Percentiles rank a stretch among this genome's conserved stretches.
Conservation (phyloP, 2,113 vertebrate genomes). For the Platanista minor region DNA sequence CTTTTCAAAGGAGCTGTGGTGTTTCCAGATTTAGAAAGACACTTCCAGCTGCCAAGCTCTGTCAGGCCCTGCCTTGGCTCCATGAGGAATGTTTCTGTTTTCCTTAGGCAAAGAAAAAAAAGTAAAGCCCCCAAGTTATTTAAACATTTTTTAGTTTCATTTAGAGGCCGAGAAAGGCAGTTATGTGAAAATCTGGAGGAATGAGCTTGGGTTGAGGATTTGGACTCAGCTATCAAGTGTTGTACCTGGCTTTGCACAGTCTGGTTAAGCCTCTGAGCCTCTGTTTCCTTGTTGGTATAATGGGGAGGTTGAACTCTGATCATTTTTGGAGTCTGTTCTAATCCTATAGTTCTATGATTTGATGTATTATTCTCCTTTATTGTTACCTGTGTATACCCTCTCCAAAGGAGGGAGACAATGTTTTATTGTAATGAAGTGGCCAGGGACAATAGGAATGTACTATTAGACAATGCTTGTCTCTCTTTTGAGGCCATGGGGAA, state of each 20-base stretch:
- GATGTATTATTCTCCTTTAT: not conserved
- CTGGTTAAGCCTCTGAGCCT: not conserved
- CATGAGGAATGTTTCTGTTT: conserved; percentile 70
- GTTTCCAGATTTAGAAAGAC: conserved; percentile 76
- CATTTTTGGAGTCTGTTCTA: not conserved
- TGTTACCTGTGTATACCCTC: not conserved
- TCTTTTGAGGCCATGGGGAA: not conserved
- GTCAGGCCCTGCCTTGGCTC: conserved; percentile 75
- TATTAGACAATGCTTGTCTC: not conserved
- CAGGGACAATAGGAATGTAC: not conserved
- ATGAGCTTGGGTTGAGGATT: not conserved
- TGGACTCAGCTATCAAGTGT: not conserved
- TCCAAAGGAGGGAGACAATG: not conserved
- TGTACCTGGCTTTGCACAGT: not conserved
- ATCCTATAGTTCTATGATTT: not conserved
- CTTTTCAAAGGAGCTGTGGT: conserved; percentile 74
- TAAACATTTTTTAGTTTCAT: conserved; percentile 51
- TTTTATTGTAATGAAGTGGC: not conserved
- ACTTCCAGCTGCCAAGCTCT: conserved; percentile 76
- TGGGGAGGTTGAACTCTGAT: not conserved
- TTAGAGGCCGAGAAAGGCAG: conserved; percentile 5
- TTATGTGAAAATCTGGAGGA: not conserved
- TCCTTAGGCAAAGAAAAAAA: conserved; percentile 40
- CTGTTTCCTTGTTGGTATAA: not conserved
- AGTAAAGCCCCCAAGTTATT: conserved; percentile 55